Evolutionary conservation across 2,888 invertebrate genomes (phyloP).

Genomic region (Melanchra persicariae): DNA sequence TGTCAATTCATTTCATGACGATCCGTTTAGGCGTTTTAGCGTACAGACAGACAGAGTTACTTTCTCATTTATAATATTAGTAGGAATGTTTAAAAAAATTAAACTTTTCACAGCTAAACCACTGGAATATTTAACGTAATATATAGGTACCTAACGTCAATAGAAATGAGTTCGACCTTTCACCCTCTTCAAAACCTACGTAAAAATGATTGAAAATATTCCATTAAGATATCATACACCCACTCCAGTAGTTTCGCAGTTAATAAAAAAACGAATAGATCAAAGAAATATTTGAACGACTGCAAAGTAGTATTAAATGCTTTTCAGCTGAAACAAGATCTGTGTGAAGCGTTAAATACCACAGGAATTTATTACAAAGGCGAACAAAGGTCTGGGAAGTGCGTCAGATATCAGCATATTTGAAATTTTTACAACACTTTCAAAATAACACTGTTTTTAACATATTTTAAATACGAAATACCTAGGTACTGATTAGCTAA

Average conservation of each 20-base stretch:
- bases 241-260: neutral
- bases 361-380: constrained; percentile 26
- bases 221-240: neutral
- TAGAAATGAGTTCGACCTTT: too few species aligned
- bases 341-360: constrained; percentile 18
- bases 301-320: constrained; percentile 11
- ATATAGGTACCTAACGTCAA: too few species aligned
- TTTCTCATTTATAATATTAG: too few species aligned
- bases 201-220: neutral
- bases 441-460: constrained; percentile 6
- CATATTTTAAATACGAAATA: neutral
- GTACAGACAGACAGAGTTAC: too few species aligned
- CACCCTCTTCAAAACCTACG: neutral
- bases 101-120: too few species aligned
- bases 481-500: neutral
- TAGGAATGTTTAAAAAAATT: too few species aligned
- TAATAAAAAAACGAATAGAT: neutral
- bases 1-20: too few species aligned
- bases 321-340: constrained; percentile 8
- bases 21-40: too few species aligned
- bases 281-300: constrained; percentile 3
- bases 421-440: neutral
- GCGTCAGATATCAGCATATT: constrained; percentile 2
- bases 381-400: constrained; percentile 1
- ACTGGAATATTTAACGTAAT: too few species aligned